These are phyloP conservation scores for Netelia melanura DNA, from an alignment of 2,888 invertebrate genomes.

Conservation along the genomic window DNA sequence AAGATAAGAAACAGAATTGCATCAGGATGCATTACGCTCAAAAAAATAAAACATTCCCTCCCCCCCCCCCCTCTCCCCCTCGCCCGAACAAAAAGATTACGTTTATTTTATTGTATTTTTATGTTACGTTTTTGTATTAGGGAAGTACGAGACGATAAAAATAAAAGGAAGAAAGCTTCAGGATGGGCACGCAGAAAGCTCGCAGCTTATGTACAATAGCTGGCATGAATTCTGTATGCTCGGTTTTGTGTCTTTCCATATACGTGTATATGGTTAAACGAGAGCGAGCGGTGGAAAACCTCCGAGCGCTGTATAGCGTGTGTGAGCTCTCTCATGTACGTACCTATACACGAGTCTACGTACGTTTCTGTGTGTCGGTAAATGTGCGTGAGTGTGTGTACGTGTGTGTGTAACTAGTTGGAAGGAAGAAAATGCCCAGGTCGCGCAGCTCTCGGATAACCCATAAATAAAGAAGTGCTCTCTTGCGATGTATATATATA, in stretches of 20 bases:
- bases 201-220: constrained; percentile 25
- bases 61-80: not conserved
- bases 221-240: constrained; percentile 23
- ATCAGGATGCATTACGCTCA: not conserved
- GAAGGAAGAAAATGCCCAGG: constrained; percentile 41
- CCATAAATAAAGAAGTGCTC: constrained; percentile 77
- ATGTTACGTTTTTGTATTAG: not conserved
- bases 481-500: constrained; percentile 10
- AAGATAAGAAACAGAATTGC: not conserved
- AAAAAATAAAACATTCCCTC: not conserved
- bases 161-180: not conserved
- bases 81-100: no score
- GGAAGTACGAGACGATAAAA: not conserved
- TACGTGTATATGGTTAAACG: not conserved
- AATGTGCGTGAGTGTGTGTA: not conserved
- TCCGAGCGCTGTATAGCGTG: constrained; percentile 13
- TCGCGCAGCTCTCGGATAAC: constrained; percentile 68
- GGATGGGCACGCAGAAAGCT: constrained; percentile 16
- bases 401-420: constrained; percentile 17
- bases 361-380: no score
- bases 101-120: not conserved
- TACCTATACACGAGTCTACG: not conserved
- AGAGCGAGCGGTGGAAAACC: constrained; percentile 14
- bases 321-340: not conserved
- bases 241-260: constrained; percentile 11